Base-by-base conservation (phyloP, 2,113 vertebrate species). In the Piprites chloris region DNA sequence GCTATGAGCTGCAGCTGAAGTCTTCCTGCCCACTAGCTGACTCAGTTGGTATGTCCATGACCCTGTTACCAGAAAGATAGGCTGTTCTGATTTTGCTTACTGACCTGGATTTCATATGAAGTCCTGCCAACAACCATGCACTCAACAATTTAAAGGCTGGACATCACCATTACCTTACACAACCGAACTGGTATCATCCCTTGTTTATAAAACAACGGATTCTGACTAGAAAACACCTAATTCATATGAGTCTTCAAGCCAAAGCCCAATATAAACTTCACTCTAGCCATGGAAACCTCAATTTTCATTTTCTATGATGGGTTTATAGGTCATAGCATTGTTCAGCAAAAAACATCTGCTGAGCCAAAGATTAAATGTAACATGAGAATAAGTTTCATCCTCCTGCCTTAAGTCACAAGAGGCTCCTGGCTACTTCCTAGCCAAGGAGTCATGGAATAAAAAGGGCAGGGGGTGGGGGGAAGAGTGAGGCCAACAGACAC, bases 401-500 rank as follows among this genome's bases (percentile, higher is more conserved):
- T 14, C 8, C 32, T 71, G 14, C 56, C 13, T 52, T 50, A 44
- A 76, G 32, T 23, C 61, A 58, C 35, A 73, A 19, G 24, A 82
- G 33, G 18, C 23, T 85, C 33, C 52, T n/a, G n/a, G n/a, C n/a
- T n/a, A n/a, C n/a, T n/a, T n/a, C n/a, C n/a, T n/a, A n/a, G n/a
- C n/a, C n/a, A 67, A 59, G 44, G 9, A 89, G 26, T 41, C 30
- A 46, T 4, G 8, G 23, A 22, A 72, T 46, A 76, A 83, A 89
- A 65, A 80, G 10, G 3, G 2, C 6, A 49, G 23, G 6, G 10
- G 3, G 2, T 6, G 46, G 23, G 6, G 8, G 12, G 1, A 63
- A 33, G 14, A 46, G 8, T 4, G 4, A 0, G 5, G 7, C 5
- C 6, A 84, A 53, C 0, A 2, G n/a, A 46, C 24, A 58, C 2